Base-by-base conservation (phyloP, 2,113 vertebrate species). In the Anser cygnoides region DNA sequence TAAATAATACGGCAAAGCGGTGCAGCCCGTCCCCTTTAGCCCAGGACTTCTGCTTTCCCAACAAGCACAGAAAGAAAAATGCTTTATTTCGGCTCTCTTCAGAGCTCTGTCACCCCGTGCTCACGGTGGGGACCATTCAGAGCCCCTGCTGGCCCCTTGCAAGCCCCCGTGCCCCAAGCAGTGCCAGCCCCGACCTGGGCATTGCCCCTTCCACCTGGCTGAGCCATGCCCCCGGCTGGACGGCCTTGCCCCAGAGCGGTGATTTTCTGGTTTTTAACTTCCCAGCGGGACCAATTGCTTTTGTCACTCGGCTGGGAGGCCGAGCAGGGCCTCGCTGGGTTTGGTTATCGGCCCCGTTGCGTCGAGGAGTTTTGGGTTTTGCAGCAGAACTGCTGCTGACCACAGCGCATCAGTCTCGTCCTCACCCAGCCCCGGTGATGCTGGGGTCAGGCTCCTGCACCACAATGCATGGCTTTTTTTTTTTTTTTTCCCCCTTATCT, bases 51-150 rank as follows among this genome's bases (percentile, higher is more conserved):
- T 63, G 82, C 79, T 58, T 52, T 76, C 75, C 41, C 0, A 0
- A 8, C 39, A 13, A 1, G 4, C 54, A 15, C 20, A 1, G 4
- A 39, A 33, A n/a, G 76, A 39, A 11, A 10, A 13, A 46, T 3
- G 4, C 33, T 44, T 62, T n/a, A 54, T 39, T 39, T 57, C 10
- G 1, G n/a, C 3, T 52, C 70, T 62, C 70, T 39, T 13, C 68
- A 17, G 76, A 11, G 57, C 61, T 79, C 73, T 9, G 1, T 1
- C 23, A 6, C 9, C 21, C 49, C 16, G 37, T 12, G 7, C 2
- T 65, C 43, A 3, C 8, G 8, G 20, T 0, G 25, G 37, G 33
- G 39, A 49, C 46, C 3, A 25, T 5, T 7, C 50, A 50, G 22
- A 50, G 50, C 22, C 22, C 50, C 28, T 4, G 52, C 61, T 7